Base-by-base conservation (phyloP, 1,140 invertebrate species). In the Nymphalis io region DNA sequence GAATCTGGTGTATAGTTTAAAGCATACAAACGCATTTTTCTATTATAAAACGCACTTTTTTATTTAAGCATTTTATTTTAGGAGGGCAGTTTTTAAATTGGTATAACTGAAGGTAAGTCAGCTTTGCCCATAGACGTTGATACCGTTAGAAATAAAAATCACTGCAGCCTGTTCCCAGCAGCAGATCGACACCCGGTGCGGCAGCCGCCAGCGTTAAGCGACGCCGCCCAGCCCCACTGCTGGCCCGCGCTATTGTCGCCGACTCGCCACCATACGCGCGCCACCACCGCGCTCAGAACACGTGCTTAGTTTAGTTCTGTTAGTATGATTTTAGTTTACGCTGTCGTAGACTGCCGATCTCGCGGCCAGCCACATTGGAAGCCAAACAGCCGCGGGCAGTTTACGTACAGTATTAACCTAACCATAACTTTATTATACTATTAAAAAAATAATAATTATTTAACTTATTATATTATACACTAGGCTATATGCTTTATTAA, bases 211-310 rank as follows among this genome's bases (percentile, higher is more conserved):
- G 66, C 82, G 80, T 82, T 75, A 61, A 27, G 3, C 55, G 75
- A 81, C 79, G 79, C 59, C 81, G 76, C 68, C 63, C 75, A 79
- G 73, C 74, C 76, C 75, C 78, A 33, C 58, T 18, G 40, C 82
- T 86, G 82, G 80, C 81, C 73, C 39, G 76, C 81, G 76, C 76
- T 38, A 77, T 81, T 86, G 75, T 15, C 82, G 65, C 74, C 53
- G 70, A 78, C 83, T 81, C 79, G 2, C 16, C 18, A 55, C n/a
- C 73, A 8, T 10, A 20, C 79, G 73, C 23, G 81, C 83, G 80
- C 71, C n/a, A n/a, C n/a, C n/a, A n/a, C n/a, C 44, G 76, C 70
- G 68, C 13, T 46, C 81, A 82, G 72, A 63, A 21, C 8, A 55
- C 57, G 71, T 75, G 68, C 70, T 78, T 60, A 48, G 16, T 62